These are phyloP conservation scores for Eulemur rufifrons DNA, from an alignment of 2,113 vertebrate species.

Conservation along the genomic window DNA sequence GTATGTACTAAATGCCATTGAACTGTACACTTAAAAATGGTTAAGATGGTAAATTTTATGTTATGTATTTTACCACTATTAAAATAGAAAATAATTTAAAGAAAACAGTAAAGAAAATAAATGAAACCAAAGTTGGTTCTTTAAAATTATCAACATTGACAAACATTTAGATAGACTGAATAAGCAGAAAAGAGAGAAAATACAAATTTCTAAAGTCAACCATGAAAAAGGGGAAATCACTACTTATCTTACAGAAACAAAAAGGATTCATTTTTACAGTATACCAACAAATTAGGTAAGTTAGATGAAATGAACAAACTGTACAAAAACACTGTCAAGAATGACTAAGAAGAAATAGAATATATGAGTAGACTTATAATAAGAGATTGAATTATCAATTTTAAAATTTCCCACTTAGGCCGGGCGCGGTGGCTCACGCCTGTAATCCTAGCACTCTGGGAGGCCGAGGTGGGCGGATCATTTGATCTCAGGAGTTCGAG, in stretches of 20 bases:
- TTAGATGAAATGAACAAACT: background rate
- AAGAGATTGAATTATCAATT: background rate
- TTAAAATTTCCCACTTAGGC: background rate
- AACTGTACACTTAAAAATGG: background rate
- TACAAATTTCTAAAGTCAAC: background rate
- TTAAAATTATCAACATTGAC: background rate
- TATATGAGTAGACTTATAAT: background rate
- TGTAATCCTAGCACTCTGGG: too few species aligned
- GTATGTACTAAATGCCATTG: background rate
- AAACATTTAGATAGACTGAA: background rate
- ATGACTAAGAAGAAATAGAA: background rate
- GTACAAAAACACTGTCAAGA: background rate
- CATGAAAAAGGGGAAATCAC: background rate
- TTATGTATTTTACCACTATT: background rate
- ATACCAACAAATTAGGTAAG: background rate
- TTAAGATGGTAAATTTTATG: background rate
- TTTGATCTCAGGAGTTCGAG: too few species aligned
- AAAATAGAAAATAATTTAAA: background rate
- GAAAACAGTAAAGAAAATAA: conserved; percentile 1
- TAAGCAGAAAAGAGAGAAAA: background rate
- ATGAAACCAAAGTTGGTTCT: background rate
- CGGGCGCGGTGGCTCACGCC: too few species aligned
- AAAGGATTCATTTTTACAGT: background rate
- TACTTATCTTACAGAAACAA: background rate
- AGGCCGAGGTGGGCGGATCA: too few species aligned